Base-by-base conservation (phyloP, 2,797 vertebrate species). In the Microctenopoma steveboyesi region DNA sequence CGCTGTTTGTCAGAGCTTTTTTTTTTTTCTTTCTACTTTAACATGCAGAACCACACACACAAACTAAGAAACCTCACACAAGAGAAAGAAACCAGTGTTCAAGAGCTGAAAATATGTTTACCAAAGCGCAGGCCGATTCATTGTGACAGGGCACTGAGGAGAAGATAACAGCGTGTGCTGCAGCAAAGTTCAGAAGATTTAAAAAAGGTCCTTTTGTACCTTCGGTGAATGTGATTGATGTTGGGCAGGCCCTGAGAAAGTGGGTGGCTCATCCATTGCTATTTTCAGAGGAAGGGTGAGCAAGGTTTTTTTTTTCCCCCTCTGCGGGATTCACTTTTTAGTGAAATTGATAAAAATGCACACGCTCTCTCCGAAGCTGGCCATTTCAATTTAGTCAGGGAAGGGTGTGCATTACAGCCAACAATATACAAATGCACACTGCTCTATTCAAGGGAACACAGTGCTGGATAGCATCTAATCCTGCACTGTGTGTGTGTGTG, bases 141-240 rank as follows among this genome's bases (percentile, higher is more conserved):
- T 68, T 59, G 76, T 80, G 88, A 77, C 85, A 74, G 78, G 74
- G 50, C 72, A 69, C 67, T 59, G 83, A 84, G 75, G 61, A 78
- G 63, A 68, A 73, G 76, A 72, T 71, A 82, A 65, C 79, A 57
- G 68, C 40, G 22, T 86, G 79, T 81, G 69, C 76, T 76, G 78
- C 75, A 51, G 75, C 68, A 76, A 67, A 81, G 78, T 82, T 91
- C 81, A 86, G 56, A 86, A 76, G 76, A 80, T 78, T 87, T 83
- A 18, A 43, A 81, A 85, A 84, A 85, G 80, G 73, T 78, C 67
- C 76, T 64, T 83, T 89, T 88, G 79, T 84, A 74, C 65, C 73
- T 64, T 53, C 59, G 49, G 64, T 75, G 78, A 79, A 78, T 65
- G 81, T 88, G 88, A 90, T 76, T 71, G 85, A 88, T 90, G 88